These are phyloP conservation scores for Rhopalosiphum maidis DNA, from an alignment of 1,140 invertebrate genomes.

Conservation along the genomic window DNA sequence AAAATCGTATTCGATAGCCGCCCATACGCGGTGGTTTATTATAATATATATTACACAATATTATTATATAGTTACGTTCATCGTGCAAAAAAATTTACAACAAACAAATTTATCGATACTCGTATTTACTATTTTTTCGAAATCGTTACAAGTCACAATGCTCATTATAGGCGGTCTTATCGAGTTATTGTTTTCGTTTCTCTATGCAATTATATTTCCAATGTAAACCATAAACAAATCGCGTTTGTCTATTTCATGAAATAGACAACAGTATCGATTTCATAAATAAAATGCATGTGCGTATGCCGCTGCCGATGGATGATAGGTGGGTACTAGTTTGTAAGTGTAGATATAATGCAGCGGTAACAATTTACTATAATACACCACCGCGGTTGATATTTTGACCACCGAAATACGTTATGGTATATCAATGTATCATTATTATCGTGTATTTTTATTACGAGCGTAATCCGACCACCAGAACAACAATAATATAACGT, in stretches of 20 bases:
- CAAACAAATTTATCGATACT: not conserved
- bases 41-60: not conserved
- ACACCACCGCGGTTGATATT: not conserved
- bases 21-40: too few relatives aligned
- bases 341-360: not conserved
- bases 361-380: not conserved
- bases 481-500: not conserved
- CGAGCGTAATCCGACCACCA: not conserved
- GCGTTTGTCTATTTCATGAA: not conserved
- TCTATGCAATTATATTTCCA: not conserved
- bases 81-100: not conserved
- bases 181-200: not conserved
- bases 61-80: not conserved
- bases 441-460: not conserved
- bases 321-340: not conserved
- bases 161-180: not conserved
- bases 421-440: not conserved
- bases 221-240: not conserved
- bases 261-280: not conserved
- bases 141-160: too few relatives aligned
- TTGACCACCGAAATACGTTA: not conserved
- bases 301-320: not conserved
- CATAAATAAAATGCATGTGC: too few relatives aligned
- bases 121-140: too few relatives aligned
- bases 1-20: not conserved